Evolutionary conservation across 2,113 vertebrate species (phyloP), one percentile per base, ranked within the genome.

Genomic region (Sander lucioperca): DNA sequence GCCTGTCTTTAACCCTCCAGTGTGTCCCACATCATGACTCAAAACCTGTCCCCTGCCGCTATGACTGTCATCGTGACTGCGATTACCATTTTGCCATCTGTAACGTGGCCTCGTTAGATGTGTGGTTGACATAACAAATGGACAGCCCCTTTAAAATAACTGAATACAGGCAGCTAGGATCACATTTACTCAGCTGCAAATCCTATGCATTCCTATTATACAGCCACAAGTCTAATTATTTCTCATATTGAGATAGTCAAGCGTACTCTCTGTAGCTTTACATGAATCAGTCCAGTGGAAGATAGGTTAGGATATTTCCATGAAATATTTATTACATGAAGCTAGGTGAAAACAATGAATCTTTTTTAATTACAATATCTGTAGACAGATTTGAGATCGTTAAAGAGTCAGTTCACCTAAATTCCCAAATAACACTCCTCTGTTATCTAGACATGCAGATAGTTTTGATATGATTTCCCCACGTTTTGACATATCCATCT

Each of bases 201-300:
- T 45, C 25, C 8, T 53, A 39, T 74, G 64, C 61, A 51, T 64
- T 80, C 57, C 25, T 15, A 21, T 68, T n/a, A 45, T 12, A 67
- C 30, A 64, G 56, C 76, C 43, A 51, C 53, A 30, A 45, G 45
- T 21, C n/a, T 27, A n/a, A 43, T 72, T 25, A 62, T 88, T 87
- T 89, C 88, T 89, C 87, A 84, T 70, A 79, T 86, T 89, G 86
- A 91, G 83, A 92, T 47, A 25, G 53, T 47, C 13, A 0, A 33
- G 25, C 63, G 39, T 30, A 53, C 16, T 65, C 47, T 15, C 10
- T 82, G 56, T 53, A 57, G 63, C 68, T 82, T 66, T 45, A 82
- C 39, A 73, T 65, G 19, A 71, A 63, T 75, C 30, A 39, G 16
- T 57, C 16, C 33, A 63, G 51, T 58, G 13, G 30, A 66, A 77